A percentile compares a stretch with the other conserved stretches of the same genome.
phyloP scores from a whole-genome alignment of 2,888 invertebrate species.

The Hypercompe scribonia region DNA sequence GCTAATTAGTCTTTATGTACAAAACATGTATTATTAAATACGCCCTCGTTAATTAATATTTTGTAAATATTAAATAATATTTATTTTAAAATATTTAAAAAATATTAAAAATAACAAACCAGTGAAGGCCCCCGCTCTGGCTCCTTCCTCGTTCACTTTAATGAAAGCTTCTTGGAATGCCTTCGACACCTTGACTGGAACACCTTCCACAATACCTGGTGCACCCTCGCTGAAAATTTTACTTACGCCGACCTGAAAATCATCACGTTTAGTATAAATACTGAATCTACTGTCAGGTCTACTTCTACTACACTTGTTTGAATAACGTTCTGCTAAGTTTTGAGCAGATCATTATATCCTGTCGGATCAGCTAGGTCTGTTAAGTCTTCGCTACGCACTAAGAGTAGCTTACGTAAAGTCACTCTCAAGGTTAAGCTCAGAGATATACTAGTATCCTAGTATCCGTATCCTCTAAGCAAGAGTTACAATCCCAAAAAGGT shows the following conservation, averaged over 20 bases:
- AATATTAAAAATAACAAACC: slow-evolving; percentile 13
- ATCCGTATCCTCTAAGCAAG: no score
- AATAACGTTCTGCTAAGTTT: no score
- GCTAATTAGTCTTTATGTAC: not conserved
- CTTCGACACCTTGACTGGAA: slow-evolving; percentile 5
- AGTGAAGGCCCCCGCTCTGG: slow-evolving; percentile 20
- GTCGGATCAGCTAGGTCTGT: no score
- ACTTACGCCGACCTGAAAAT: slow-evolving; percentile 8
- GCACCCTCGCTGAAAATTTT: slow-evolving; percentile 15
- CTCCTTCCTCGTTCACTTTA: slow-evolving; percentile 18
- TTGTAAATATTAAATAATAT: not conserved
- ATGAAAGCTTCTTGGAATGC: slow-evolving; percentile 15
- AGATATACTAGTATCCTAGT: no score
- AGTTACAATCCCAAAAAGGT: no score
- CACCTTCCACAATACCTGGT: slow-evolving; percentile 9
- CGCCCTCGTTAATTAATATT: not conserved
- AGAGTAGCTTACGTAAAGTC: no score
- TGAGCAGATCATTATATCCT: no score
- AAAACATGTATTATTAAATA: not conserved
- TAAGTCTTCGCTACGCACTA: no score
- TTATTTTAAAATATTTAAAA: no score
- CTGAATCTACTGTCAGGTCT: not conserved
- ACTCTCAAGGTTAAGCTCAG: no score
- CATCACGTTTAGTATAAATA: not conserved
- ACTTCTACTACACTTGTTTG: not conserved